Evolutionary conservation across 2,888 invertebrate species (phyloP), one percentile per base, ranked within the genome.

Genomic region (Brassicogethes aeneus): DNA sequence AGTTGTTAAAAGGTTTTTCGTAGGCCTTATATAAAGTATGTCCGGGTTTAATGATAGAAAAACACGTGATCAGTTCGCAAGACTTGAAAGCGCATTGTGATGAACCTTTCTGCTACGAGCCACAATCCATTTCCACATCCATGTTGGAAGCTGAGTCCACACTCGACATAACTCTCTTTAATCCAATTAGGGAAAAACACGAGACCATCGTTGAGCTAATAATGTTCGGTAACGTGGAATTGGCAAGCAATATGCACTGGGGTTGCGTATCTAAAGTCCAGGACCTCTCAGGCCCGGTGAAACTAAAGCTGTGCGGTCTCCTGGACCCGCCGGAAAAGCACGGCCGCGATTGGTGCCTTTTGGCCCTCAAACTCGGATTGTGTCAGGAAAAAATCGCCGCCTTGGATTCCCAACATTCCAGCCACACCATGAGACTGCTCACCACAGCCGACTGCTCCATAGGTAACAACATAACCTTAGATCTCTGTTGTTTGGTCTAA

Each of bases 291-390:
- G 68, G 77, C 12, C 71, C 76, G 31, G 70, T 77, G 14, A 72
- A 79, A 45, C 69, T 76, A 51, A 72, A 77, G 59, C 62, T 87
- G 40, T 80, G 83, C 50, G 72, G 76, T 45, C 66, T 82, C 53
- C 66, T 87, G 41, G 85, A 87, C 66, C 82, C 82, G 13, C 82
- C 83, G 1, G 82, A 82, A 61, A 76, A 77, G 10, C 72, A 79
- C 42, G 83, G 83, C 14, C 76, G 80, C 55, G 85, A 87, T 61
- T 87, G 87, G 87, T 77, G 85, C 58, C 73, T 84, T 57, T 65
- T 87, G 42, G 85, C 86, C 10, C 75, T 81, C 37, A 73, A 79
- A 48, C 69, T 87, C 41, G 80, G 81, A 39, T 50, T 69, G 15
- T 61, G 59, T 39, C 68, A 68, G 48, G 66, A 68, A 40, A 60